Base-by-base conservation (phyloP, 2,797 vertebrate species). In the Hypotaenidia philippensis region DNA sequence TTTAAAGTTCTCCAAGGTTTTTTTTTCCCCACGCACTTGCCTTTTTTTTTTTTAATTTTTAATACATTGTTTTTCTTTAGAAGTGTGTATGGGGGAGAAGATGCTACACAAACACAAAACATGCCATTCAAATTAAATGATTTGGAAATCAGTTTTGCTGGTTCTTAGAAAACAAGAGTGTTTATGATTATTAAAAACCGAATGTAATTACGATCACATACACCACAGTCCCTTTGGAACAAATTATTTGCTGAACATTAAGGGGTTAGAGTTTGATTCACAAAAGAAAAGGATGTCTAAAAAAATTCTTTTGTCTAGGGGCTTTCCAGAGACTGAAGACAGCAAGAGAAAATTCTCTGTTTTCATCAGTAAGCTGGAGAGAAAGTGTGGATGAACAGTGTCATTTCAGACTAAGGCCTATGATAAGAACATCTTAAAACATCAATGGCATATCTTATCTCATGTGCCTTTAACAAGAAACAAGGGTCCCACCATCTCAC, bases 1-100 rank as follows among this genome's bases (percentile, higher is more conserved):
- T 97, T 97, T 96, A 97, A 97, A 97, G 94, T 97, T 97, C 94
- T 97, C 96, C 91, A 94, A 96, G 90, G 88, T 86, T 94, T 93
- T 87, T 32, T 41, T 41, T 41, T 41, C 41, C 40, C 68, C 70
- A 31, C 68, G 50, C 47, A 93, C 49, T 97, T 93, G 55, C 76
- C 13, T 65, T 78, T 70, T 78, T 88, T 64, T 94, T 64, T 94
- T 86, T 74, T 25, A 49, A 25, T 50, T 25, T 79, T 32, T 10
- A 92, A 92, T 65, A 90, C 53, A 91, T 93, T 96, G 94, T 96
- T 97, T 97, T 90, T 71, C 96, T 94, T 97, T 79, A 96, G 95
- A 96, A 96, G 94, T 59, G 90, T 0, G 6, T 66, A 66, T 53
- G 59, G 82, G 90, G 81, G 81, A 95, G 80, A 96, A 91, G 94